Percentiles rank a stretch among this genome's conserved stretches.
Conservation (phyloP, 2,113 vertebrate genomes). For the Donacobius atricapilla region DNA sequence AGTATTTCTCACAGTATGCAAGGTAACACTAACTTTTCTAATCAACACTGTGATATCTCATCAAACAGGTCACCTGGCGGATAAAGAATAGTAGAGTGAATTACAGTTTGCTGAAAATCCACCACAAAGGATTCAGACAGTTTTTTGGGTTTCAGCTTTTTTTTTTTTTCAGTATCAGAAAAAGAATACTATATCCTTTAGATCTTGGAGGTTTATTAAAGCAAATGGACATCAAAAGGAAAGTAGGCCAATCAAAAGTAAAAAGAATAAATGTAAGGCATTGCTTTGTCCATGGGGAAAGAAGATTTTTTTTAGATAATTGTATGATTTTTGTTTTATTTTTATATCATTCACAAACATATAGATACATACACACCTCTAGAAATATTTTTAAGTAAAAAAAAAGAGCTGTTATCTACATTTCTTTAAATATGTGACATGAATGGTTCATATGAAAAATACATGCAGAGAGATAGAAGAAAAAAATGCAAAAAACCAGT, state of each 20-base stretch:
- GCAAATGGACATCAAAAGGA: background rate
- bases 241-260: conserved; percentile 21
- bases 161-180: background rate
- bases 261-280: background rate
- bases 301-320: background rate
- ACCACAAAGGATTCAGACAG: background rate
- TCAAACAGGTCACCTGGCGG: background rate
- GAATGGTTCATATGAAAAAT: background rate
- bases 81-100: background rate
- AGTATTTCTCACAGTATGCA: background rate
- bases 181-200: background rate
- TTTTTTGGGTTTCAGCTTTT: background rate
- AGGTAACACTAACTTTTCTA: background rate
- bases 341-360: background rate
- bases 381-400: background rate
- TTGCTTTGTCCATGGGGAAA: background rate
- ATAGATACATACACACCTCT: background rate
- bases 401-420: background rate
- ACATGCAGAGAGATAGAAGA: background rate
- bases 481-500: background rate
- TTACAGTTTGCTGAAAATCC: background rate
- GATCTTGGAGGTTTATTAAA: background rate
- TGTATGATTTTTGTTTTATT: background rate
- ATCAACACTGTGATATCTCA: background rate
- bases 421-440: background rate